phyloP scores from a whole-genome alignment of 1,140 invertebrate species.

The Drosophila arizonae region DNA sequence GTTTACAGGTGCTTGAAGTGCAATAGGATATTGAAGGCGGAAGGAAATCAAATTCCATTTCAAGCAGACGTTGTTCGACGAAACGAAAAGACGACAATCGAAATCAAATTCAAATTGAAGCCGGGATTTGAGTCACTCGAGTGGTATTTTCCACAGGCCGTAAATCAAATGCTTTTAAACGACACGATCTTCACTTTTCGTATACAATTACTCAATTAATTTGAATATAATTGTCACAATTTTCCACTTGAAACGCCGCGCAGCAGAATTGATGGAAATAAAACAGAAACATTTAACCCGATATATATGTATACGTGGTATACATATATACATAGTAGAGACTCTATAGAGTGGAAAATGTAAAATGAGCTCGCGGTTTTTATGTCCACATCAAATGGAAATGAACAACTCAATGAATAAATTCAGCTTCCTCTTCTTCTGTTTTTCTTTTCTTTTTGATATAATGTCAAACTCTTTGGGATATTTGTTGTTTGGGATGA shows the following conservation, averaged over 20 bases:
- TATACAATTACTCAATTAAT: slow-evolving; percentile 81
- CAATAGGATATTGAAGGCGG: slow-evolving; percentile 26
- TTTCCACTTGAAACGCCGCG: slow-evolving; percentile 70
- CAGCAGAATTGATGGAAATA: slow-evolving; percentile 53
- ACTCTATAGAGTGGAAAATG: slow-evolving; percentile 26
- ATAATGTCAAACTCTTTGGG: slow-evolving; percentile 74
- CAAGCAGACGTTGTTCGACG: not conserved
- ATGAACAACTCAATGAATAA: slow-evolving; percentile 55
- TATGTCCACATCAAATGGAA: slow-evolving; percentile 74
- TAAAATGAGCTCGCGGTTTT: slow-evolving; percentile 69
- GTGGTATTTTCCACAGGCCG: slow-evolving; percentile 62
- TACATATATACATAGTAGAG: not conserved
- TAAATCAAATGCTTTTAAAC: slow-evolving; percentile 72
- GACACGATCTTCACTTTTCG: slow-evolving; percentile 45
- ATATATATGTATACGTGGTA: slow-evolving; percentile 13
- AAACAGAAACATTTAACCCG: slow-evolving; percentile 52
- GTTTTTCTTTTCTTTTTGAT: slow-evolving; percentile 39
- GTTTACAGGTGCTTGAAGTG: slow-evolving; percentile 38
- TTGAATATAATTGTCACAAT: slow-evolving; percentile 82
- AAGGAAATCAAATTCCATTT: not conserved
- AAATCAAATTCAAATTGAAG: not conserved
- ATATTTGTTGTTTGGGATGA: not conserved
- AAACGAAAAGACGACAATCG: not conserved
- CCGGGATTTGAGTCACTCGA: slow-evolving; percentile 28
- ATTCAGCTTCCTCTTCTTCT: slow-evolving; percentile 25